These are phyloP conservation scores for Tinea semifulvella DNA, from an alignment of 2,888 invertebrate species.

Conservation along the genomic window DNA sequence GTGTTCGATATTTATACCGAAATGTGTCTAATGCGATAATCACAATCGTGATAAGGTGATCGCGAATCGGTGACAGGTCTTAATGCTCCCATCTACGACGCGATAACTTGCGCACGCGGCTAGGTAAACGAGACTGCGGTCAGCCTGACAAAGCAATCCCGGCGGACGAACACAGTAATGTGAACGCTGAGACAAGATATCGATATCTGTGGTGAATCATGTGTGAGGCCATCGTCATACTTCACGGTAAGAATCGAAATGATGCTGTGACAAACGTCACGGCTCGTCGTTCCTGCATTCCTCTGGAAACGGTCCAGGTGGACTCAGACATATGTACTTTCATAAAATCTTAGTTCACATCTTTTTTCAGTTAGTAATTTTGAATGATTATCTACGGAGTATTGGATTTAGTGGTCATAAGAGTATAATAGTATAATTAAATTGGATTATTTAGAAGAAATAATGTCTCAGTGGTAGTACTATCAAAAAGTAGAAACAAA, in stretches of 20 bases:
- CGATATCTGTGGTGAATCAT: slow-evolving; percentile 58
- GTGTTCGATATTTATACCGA: slow-evolving; percentile 53
- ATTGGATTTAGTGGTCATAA: too few relatives aligned
- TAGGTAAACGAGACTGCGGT: slow-evolving; percentile 41
- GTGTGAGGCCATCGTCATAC: not conserved
- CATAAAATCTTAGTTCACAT: slow-evolving; percentile 5
- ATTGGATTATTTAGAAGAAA: too few relatives aligned
- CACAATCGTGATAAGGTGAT: slow-evolving; percentile 51
- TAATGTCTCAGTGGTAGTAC: too few relatives aligned
- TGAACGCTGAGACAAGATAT: slow-evolving; percentile 53
- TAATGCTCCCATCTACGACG: slow-evolving; percentile 48
- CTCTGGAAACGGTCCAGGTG: slow-evolving; percentile 51
- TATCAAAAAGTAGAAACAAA: too few relatives aligned
- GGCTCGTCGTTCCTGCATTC: slow-evolving; percentile 39
- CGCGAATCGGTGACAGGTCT: slow-evolving; percentile 61
- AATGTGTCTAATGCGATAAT: slow-evolving; percentile 64
- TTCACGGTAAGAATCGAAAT: not conserved
- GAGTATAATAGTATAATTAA: too few relatives aligned
- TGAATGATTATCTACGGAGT: too few relatives aligned
- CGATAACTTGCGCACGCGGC: slow-evolving; percentile 39
- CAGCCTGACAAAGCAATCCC: slow-evolving; percentile 44
- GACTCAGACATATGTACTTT: slow-evolving; percentile 19
- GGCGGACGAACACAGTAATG: slow-evolving; percentile 46
- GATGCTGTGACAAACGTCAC: slow-evolving; percentile 18
- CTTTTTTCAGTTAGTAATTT: too few relatives aligned